These are phyloP conservation scores for Harmothoe impar DNA, from an alignment of 2,888 invertebrate genomes.

Conservation along the genomic window DNA sequence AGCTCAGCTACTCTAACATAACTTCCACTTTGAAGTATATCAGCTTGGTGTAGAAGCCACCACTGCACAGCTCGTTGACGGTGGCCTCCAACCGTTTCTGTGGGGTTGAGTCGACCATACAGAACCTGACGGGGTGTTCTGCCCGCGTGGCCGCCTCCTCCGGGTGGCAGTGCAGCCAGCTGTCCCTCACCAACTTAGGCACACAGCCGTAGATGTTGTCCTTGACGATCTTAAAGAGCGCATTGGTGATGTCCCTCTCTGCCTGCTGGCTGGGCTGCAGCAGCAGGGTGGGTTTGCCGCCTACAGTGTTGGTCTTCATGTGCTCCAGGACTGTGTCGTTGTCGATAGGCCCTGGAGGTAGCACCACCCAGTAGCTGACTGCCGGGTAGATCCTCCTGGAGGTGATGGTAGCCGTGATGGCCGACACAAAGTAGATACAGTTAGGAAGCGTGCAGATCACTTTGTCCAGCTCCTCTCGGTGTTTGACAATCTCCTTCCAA, in stretches of 20 bases:
- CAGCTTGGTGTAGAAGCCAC: not conserved
- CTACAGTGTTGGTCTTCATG: not conserved
- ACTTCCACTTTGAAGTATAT: no score
- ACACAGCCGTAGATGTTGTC: constrained; percentile 26
- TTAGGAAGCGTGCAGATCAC: not conserved
- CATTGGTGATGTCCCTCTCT: not conserved
- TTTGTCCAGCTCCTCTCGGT: not conserved
- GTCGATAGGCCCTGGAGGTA: not conserved
- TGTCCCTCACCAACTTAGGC: not conserved
- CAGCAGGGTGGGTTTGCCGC: not conserved
- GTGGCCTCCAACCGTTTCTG: not conserved
- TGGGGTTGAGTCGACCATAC: not conserved
- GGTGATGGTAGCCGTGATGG: not conserved
- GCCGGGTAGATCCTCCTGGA: not conserved
- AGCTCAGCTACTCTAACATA: no score
- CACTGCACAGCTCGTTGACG: not conserved
- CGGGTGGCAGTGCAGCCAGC: not conserved
- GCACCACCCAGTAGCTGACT: constrained; percentile 21
- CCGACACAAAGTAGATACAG: constrained; percentile 33
- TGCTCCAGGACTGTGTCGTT: not conserved
- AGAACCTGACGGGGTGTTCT: not conserved
- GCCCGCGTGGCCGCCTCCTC: not conserved
- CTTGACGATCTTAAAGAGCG: constrained; percentile 25
- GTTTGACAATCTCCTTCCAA: constrained; percentile 3
- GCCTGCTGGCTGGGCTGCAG: constrained; percentile 36